phyloP scores from a whole-genome alignment of 1,140 invertebrate species.

The Drosophila cardini region DNA sequence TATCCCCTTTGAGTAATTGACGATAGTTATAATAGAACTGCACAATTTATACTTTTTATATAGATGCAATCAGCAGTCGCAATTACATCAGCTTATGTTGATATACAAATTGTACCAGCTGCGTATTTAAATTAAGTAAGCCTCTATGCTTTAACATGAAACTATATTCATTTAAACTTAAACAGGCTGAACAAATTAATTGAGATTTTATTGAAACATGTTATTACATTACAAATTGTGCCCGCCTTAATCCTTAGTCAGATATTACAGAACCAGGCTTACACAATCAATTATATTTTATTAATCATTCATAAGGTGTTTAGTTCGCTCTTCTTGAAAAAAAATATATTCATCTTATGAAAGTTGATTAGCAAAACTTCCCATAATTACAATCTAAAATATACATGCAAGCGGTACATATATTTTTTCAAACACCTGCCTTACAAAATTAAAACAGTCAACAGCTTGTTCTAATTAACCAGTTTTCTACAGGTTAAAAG shows the following conservation, averaged over 20 bases:
- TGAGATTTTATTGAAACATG: no score
- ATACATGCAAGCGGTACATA: neutral
- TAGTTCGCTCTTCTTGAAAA: no score
- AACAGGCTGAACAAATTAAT: no score
- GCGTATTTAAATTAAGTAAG: slow-evolving; percentile 4
- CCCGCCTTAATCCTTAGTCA: no score
- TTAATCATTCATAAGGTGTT: no score
- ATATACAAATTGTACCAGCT: slow-evolving; percentile 14
- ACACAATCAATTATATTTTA: no score
- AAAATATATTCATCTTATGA: neutral
- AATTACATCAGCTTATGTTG: slow-evolving; percentile 54
- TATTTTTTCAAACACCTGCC: slow-evolving; percentile 16
- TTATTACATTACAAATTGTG: no score
- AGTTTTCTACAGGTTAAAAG: slow-evolving; percentile 42
- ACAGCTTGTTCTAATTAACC: slow-evolving; percentile 51
- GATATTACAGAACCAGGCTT: no score
- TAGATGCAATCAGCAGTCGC: slow-evolving; percentile 35
- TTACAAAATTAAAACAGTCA: slow-evolving; percentile 15
- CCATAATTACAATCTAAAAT: slow-evolving; percentile 1
- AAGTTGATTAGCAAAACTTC: neutral
- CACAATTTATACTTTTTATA: slow-evolving; percentile 12
- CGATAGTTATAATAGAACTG: neutral
- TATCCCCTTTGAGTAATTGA: neutral
- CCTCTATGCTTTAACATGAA: no score
- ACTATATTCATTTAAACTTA: no score